Conservation (phyloP, 2,888 invertebrate species). For the Agonopterix arenella region DNA sequence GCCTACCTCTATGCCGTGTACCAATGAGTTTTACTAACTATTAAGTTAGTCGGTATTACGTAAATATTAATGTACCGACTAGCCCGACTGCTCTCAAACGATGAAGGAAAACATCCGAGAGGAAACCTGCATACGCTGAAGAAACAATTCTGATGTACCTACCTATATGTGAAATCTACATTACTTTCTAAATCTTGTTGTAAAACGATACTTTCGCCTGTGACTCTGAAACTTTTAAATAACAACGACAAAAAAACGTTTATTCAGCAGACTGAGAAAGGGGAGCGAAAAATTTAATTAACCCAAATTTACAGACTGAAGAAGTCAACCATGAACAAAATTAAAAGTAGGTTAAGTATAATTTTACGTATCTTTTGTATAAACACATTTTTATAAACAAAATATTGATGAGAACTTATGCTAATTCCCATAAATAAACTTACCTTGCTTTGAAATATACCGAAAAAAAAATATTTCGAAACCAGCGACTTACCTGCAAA, state of each 20-base stretch:
- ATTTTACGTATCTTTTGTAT: no score
- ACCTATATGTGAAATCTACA: no score
- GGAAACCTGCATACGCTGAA: no score
- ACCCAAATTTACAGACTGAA: constrained; percentile 3
- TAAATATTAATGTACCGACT: no score
- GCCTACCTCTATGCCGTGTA: no score
- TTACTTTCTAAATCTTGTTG: no score
- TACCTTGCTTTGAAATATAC: neutral
- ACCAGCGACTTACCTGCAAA: constrained; percentile 9
- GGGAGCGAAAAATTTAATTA: constrained; percentile 6
- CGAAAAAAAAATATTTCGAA: neutral
- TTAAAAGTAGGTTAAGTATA: neutral
- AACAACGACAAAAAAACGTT: neutral
- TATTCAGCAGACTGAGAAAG: constrained; percentile 7
- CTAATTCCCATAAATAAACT: neutral
- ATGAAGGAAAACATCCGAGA: no score
- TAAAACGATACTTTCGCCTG: neutral
- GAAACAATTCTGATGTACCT: no score
- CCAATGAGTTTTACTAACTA: no score
- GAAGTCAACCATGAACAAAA: constrained; percentile 6
- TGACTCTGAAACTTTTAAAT: neutral
- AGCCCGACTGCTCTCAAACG: no score
- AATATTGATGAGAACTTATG: neutral
- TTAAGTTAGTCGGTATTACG: no score
- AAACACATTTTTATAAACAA: no score